Evolutionary conservation across 2,888 invertebrate genomes (phyloP), one percentile per base, ranked within the genome.

Genomic region (Aphidoletes aphidimyza): DNA sequence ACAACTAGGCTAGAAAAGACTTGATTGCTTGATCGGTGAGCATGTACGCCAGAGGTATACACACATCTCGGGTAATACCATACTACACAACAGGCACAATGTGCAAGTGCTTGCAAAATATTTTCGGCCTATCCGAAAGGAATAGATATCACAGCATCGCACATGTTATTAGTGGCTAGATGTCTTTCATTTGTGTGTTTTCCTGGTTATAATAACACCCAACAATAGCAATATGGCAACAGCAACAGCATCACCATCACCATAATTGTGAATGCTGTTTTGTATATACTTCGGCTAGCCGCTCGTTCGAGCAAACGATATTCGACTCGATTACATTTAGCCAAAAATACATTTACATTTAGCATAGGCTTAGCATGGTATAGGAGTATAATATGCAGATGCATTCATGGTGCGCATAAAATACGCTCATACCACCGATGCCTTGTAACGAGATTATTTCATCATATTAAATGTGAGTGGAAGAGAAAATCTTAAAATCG

Each of bases 401-500:
- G 78, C 78, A 78, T 54, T 14, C 22, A 22, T 78, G 78, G 36
- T 36, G 36, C 36, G 36, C 37, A 22, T n/a, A 36, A 37, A 54
- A 54, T 14, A 37, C 19, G 22, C 22, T 37, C n/a, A 30, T 36
- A n/a, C 37, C 36, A 37, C 81, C n/a, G n/a, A 36, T 36, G 81
- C 22, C 5, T 81, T 81, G 81, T 81, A 81, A 81, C 81, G 37
- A 81, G 81, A 81, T 81, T 81, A 81, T 81, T 81, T 81, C 81
- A 81, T 81, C 81, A 81, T 81, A 81, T 78, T 78, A 78, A 59
- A 81, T 37, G 37, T 37, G 81, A 81, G 37, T 81, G 37, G 81
- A 81, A 81, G 81, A 81, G 81, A 81, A 81, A 81, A 81, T 81
- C 81, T 81, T 81, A 81, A 81, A 81, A 81, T 81, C 81, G 81